Evolutionary conservation across 2,888 invertebrate species (phyloP).

Genomic region (Thelaira solivaga): DNA sequence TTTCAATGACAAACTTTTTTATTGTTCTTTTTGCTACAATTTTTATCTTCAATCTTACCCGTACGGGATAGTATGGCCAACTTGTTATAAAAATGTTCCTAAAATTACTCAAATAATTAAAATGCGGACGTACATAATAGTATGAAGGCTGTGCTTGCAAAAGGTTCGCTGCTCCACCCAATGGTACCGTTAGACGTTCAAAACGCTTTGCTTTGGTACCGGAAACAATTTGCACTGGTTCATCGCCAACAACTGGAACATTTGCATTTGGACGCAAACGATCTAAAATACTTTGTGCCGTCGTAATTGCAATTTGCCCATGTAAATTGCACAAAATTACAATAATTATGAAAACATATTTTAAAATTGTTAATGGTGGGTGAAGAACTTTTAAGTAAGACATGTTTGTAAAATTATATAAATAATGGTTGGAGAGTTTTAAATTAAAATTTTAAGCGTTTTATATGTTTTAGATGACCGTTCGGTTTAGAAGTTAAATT

Average conservation of each 20-base stretch:
- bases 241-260: conserved; percentile 66
- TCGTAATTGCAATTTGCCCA: conserved; percentile 18
- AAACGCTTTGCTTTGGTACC: conserved; percentile 75
- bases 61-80: conserved; percentile 51
- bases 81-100: conserved; percentile 46
- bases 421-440: conserved; percentile 18
- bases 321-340: conserved; percentile 50
- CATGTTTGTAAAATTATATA: conserved; percentile 61
- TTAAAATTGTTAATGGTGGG: conserved; percentile 44
- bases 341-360: conserved; percentile 34
- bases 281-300: conserved; percentile 71
- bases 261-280: conserved; percentile 67
- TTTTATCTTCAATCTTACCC: conserved; percentile 46
- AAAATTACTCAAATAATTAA: conserved; percentile 47
- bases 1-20: background rate
- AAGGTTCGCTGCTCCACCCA: conserved; percentile 64
- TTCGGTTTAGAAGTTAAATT: conserved; percentile 53
- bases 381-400: conserved; percentile 57
- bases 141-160: conserved; percentile 56
- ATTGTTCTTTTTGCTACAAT: background rate
- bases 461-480: conserved; percentile 20
- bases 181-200: conserved; percentile 72
- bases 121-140: conserved; percentile 62
- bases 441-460: background rate
- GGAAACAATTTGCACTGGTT: conserved; percentile 71